Percentiles rank a stretch among this genome's conserved stretches.
These are phyloP conservation scores for Choloepus hoffmanni DNA, from an alignment of 2,113 vertebrate species.

Conservation along the genomic window DNA sequence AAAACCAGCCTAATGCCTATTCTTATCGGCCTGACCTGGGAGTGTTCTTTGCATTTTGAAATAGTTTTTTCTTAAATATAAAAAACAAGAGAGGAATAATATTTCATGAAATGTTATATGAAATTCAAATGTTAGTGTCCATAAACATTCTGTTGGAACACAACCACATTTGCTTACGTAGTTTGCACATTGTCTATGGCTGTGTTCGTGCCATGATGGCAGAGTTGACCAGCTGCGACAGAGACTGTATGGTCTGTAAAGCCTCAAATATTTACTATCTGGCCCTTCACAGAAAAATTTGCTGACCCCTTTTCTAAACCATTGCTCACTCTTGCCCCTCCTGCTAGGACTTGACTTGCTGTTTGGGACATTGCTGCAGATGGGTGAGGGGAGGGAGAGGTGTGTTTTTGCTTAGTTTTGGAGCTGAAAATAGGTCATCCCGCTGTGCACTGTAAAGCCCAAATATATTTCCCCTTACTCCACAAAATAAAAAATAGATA, in stretches of 20 bases:
- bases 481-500: neutral
- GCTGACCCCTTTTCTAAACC: neutral
- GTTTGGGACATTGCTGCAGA: neutral
- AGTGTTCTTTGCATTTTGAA: neutral
- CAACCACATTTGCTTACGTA: neutral
- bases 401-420: neutral
- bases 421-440: neutral
- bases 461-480: neutral
- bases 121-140: neutral
- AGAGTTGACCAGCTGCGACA: too few species aligned
- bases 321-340: neutral
- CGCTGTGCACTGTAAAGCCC: neutral
- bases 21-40: neutral
- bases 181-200: neutral
- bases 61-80: neutral
- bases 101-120: neutral
- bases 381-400: neutral
- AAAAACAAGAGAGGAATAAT: neutral
- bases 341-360: neutral
- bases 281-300: neutral
- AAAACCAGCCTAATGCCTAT: neutral
- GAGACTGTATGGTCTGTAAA: neutral
- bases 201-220: too few species aligned
- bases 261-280: neutral
- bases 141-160: neutral